These are phyloP conservation scores for zebrafish (Danio rerio) DNA, from an alignment of 2,113 vertebrate species.

Conservation along the genomic window DNA sequence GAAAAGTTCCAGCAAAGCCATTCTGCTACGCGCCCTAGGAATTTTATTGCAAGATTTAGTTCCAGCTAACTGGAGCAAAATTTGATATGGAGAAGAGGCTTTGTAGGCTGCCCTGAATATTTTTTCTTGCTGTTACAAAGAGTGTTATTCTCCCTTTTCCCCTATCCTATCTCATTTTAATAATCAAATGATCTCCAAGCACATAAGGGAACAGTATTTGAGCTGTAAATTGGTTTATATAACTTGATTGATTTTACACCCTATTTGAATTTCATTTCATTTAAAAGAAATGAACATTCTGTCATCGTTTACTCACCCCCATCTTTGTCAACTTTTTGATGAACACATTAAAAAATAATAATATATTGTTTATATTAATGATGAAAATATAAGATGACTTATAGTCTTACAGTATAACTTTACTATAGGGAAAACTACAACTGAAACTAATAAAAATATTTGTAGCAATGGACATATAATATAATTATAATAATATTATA, in stretches of 20 bases:
- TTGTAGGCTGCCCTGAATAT: slow-evolving; percentile 7
- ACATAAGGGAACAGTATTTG: background rate
- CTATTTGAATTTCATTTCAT: no score
- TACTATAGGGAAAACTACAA: no score
- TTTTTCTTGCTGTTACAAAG: slow-evolving; percentile 40
- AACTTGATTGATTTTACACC: background rate
- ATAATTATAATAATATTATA: no score
- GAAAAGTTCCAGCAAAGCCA: slow-evolving; percentile 50
- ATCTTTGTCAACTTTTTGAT: background rate
- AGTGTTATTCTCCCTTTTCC: background rate
- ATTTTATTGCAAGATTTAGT: slow-evolving; percentile 49
- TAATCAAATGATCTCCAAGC: background rate
- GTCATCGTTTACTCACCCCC: background rate
- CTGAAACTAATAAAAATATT: no score
- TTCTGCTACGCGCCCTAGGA: slow-evolving; percentile 52
- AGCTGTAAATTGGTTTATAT: background rate
- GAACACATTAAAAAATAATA: no score
- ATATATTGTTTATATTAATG: no score
- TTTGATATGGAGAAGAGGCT: slow-evolving; percentile 39
- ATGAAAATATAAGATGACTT: no score
- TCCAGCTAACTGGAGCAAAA: slow-evolving; percentile 46
- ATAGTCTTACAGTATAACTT: no score
- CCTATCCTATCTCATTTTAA: slow-evolving; percentile 2
- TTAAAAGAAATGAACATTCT: background rate
- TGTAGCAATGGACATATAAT: no score